Evolutionary conservation across 2,797 vertebrate genomes (phyloP).

Genomic region (Danio aesculapii): DNA sequence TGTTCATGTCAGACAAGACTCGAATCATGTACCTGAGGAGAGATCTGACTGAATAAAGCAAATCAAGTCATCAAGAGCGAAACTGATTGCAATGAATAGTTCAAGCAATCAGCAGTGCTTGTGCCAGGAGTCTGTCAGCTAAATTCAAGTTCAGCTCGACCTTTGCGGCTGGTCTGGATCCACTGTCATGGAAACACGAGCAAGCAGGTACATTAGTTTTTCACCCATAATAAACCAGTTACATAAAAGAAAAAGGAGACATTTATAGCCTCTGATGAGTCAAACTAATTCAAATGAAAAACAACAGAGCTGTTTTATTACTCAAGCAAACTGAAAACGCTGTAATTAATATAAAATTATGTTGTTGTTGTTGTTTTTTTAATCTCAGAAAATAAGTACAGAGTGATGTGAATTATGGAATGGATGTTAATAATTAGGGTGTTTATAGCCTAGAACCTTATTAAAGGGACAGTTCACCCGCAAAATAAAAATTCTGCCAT

Average conservation of each 20-base stretch:
- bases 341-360: not conserved
- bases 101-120: conserved; percentile 45
- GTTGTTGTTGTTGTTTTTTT: not conserved
- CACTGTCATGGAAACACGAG: conserved; percentile 28
- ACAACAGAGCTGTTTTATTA: not conserved
- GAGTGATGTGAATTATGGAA: not conserved
- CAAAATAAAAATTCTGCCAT: too few relatives aligned
- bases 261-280: not conserved
- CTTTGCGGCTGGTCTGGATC: conserved; percentile 16
- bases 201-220: conserved; percentile 3
- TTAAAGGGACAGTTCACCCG: conserved; percentile 43
- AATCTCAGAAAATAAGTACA: conserved; percentile 13
- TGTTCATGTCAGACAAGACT: conserved; percentile 4
- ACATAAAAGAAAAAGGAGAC: conserved; percentile 13
- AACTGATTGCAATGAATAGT: conserved; percentile 43
- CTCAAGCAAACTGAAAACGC: not conserved
- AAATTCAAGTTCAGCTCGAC: conserved; percentile 33
- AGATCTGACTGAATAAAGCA: conserved; percentile 11
- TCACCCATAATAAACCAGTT: conserved; percentile 17
- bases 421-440: not conserved
- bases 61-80: conserved; percentile 31
- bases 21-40: not conserved
- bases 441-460: conserved; percentile 77
- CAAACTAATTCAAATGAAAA: not conserved
- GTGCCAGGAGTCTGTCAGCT: conserved; percentile 24